Evolutionary conservation across 2,888 invertebrate genomes (phyloP).

Genomic region (Apodemia hepburni): DNA sequence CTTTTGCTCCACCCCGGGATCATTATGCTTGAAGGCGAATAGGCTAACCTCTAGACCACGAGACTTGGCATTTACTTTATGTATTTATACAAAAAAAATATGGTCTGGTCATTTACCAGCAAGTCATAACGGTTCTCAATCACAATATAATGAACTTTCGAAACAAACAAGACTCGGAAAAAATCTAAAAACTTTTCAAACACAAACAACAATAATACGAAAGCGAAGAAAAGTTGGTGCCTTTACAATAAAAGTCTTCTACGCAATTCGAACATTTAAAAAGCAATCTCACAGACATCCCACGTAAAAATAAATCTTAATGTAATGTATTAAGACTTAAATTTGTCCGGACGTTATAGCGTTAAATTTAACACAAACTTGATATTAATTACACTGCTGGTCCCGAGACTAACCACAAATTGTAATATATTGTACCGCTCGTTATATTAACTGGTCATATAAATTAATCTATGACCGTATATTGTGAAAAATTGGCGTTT

Average conservation of each 20-base stretch:
- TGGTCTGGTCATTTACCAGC: neutral
- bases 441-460: slow-evolving; percentile 35
- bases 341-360: slow-evolving; percentile 20
- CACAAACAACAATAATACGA: slow-evolving; percentile 26
- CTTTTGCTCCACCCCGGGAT: no score
- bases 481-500: slow-evolving; percentile 12
- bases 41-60: no score
- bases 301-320: slow-evolving; percentile 16
- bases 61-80: neutral
- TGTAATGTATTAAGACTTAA: slow-evolving; percentile 24
- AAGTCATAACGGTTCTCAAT: slow-evolving; percentile 4
- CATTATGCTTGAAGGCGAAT: no score
- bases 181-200: slow-evolving; percentile 16
- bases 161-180: slow-evolving; percentile 4
- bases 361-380: slow-evolving; percentile 65
- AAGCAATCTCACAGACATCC: slow-evolving; percentile 29
- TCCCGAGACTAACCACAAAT: slow-evolving; percentile 47
- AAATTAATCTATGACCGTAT: slow-evolving; percentile 28
- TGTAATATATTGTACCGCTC: slow-evolving; percentile 38
- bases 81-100: neutral
- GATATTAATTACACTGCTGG: slow-evolving; percentile 65
- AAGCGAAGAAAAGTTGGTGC: slow-evolving; percentile 17
- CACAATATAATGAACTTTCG: slow-evolving; percentile 16
- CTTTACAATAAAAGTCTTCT: slow-evolving; percentile 39
- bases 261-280: slow-evolving; percentile 37